Conservation (phyloP, 2,113 vertebrate genomes). For the Otus sunia region DNA sequence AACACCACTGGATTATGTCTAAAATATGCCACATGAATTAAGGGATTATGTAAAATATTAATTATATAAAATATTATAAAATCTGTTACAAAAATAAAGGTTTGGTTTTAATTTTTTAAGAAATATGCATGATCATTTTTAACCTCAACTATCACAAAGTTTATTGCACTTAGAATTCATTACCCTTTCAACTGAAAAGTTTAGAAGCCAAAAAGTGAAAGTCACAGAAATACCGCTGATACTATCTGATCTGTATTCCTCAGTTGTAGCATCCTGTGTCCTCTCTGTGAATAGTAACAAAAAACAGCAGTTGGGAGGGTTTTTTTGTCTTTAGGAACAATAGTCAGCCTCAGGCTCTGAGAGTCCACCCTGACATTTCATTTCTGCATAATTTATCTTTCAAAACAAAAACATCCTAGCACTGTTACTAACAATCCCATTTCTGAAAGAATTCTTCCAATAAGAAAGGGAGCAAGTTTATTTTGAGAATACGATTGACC, state of each 20-base stretch:
- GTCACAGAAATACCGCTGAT: neutral
- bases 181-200: neutral
- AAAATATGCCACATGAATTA: neutral
- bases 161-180: neutral
- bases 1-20: neutral
- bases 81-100: neutral
- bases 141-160: neutral
- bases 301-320: neutral
- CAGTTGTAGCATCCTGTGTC: neutral
- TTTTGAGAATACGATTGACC: neutral
- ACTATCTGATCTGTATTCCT: neutral
- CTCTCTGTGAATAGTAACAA: neutral
- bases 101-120: neutral
- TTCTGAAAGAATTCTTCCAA: neutral
- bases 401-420: neutral
- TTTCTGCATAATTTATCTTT: neutral
- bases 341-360: neutral
- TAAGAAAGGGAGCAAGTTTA: neutral
- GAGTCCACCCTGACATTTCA: neutral
- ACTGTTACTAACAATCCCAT: neutral
- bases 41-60: neutral
- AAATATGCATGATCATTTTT: neutral
- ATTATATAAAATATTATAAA: neutral
- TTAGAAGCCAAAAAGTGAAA: neutral
- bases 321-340: neutral